Evolutionary conservation across 2,888 invertebrate species (phyloP), one percentile per base, ranked within the genome.

Genomic region (Boloria selene): DNA sequence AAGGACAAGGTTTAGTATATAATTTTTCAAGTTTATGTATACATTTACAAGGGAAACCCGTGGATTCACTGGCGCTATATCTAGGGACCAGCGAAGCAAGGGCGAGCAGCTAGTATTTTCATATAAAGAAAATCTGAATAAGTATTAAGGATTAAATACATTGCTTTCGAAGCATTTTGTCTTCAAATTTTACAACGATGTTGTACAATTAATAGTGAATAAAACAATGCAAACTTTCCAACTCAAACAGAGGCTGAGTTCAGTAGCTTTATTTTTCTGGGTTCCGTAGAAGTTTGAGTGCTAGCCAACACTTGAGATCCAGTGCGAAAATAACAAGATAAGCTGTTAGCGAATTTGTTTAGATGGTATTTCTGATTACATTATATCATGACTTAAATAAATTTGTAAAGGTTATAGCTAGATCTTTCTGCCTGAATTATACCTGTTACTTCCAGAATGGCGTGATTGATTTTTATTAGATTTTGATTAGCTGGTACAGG

Each of bases 221-320:
- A 64, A 66, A 64, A 50, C 49, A 26, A 60, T 22, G 22, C 16
- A 17, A 54, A 61, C 54, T 55, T 61, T 31, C 44, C 13, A 60
- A 67, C 53, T 67, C 51, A 54, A 49, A 67, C 67, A 62, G 64
- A 60, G 44, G 53, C 55, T 61, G 52, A 53, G 54, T 58, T 62
- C 56, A 38, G 51, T 62, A 49, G n/a, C 26, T 60, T 67, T 52
- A 63, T 70, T 70, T 69, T 67, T 67, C 63, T 42, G 44, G 55
- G 62, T 61, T 63, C 59, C 44, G 54, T 54, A 44, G 26, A 65
- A 68, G 54, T 69, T 63, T 26, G 59, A 66, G 67, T 50, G 66
- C 56, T 60, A 61, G 52, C 50, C 66, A 70, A 59, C 65, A 67
- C 61, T 67, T 66, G 62, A 65, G 65, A 52, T 53, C 64, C 66